Conservation (phyloP, 2,113 vertebrate genomes). For the Antechinus stuartii region DNA sequence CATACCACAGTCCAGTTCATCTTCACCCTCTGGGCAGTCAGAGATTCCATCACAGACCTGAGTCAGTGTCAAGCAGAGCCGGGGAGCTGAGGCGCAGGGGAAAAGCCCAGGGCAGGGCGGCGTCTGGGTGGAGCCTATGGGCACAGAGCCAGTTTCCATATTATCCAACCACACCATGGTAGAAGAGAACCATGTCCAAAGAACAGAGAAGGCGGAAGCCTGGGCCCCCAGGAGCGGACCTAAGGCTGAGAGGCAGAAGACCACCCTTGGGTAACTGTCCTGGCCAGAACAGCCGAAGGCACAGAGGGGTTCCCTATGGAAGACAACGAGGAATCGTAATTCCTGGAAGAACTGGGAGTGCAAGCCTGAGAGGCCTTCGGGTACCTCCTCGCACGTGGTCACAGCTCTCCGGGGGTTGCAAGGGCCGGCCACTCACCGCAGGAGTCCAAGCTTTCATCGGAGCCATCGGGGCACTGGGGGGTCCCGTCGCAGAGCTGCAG, state of each 20-base stretch:
- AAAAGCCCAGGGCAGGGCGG: slow-evolving; percentile 87
- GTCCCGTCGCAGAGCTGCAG: slow-evolving; percentile 88
- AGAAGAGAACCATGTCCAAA: neutral
- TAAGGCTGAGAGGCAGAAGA: neutral
- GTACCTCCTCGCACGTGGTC: neutral
- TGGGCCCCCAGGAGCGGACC: accelerated
- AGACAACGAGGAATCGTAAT: neutral
- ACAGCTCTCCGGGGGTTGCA: neutral
- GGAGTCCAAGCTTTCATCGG: slow-evolving; percentile 84
- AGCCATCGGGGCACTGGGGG: slow-evolving; percentile 89
- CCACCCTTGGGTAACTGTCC: neutral
- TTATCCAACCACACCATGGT: accelerated
- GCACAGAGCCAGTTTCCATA: no score
- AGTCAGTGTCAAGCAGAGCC: slow-evolving; percentile 85
- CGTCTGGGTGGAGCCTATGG: slow-evolving; percentile 84
- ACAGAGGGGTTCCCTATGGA: neutral
- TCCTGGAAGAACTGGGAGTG: neutral
- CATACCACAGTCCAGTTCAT: slow-evolving; percentile 89
- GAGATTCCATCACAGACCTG: slow-evolving; percentile 85
- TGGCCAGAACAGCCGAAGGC: no score
- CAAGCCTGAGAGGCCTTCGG: neutral
- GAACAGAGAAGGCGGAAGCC: neutral
- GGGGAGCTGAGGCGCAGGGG: slow-evolving; percentile 81
- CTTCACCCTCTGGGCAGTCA: slow-evolving; percentile 87
- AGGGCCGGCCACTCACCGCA: slow-evolving; percentile 78